Conservation (phyloP, 2,797 vertebrate genomes). For the Pyrocephalus nanus region DNA sequence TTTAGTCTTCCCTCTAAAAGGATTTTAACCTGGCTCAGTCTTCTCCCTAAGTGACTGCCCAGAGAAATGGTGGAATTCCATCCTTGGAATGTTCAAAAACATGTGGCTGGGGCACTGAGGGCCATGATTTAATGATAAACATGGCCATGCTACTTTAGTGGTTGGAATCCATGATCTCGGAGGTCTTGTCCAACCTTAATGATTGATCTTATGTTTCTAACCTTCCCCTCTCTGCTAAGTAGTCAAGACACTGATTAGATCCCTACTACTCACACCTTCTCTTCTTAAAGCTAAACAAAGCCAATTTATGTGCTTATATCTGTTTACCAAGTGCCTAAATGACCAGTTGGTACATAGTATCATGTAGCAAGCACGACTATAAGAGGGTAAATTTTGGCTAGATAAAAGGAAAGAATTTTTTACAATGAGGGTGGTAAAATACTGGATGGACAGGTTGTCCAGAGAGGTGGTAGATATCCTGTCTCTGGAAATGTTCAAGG, state of each 20-base stretch:
- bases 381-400: neutral
- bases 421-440: neutral
- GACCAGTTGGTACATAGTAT: accelerated
- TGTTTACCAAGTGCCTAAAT: neutral
- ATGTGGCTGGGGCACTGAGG: neutral
- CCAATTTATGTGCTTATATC: neutral
- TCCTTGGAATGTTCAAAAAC: neutral
- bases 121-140: neutral
- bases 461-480: neutral
- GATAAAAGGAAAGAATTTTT: neutral
- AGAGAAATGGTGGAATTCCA: neutral
- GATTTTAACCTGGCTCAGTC: neutral
- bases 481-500: neutral
- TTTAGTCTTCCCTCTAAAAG: neutral
- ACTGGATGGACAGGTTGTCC: neutral
- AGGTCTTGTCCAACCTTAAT: neutral
- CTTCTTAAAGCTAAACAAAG: neutral
- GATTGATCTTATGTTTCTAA: neutral
- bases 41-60: neutral
- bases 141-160: neutral
- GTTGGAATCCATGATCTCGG: neutral
- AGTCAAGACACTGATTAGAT: neutral
- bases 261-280: neutral
- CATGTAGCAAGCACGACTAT: neutral
- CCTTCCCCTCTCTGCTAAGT: neutral